phyloP scores from a whole-genome alignment of 2,888 invertebrate genomes.

The Macrosiphum euphorbiae region DNA sequence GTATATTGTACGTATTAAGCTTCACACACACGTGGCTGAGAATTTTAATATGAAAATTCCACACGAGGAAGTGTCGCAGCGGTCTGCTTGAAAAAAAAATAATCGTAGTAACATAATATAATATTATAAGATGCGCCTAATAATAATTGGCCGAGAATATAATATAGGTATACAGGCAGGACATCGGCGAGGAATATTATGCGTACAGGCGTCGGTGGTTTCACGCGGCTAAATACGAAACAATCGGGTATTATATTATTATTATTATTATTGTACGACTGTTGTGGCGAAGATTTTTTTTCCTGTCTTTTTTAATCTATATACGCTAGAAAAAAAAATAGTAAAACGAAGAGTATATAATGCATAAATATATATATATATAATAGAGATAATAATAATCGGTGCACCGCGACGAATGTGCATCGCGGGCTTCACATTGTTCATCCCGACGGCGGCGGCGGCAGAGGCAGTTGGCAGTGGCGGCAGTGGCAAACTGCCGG shows the following conservation, averaged over 20 bases:
- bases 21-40: slow-evolving; percentile 42
- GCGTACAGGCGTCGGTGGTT: slow-evolving; percentile 29
- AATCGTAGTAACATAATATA: no score
- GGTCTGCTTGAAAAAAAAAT: neutral
- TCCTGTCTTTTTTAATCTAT: neutral
- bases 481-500: slow-evolving; percentile 9
- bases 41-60: slow-evolving; percentile 64
- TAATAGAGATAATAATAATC: slow-evolving; percentile 35
- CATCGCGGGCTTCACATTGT: slow-evolving; percentile 43
- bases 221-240: slow-evolving; percentile 58
- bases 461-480: neutral
- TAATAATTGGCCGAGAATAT: slow-evolving; percentile 11
- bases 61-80: slow-evolving; percentile 25
- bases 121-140: neutral
- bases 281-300: slow-evolving; percentile 3
- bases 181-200: neutral
- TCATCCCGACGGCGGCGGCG: slow-evolving; percentile 12
- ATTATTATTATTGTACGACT: neutral
- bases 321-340: neutral
- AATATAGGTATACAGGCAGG: neutral
- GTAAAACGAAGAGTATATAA: neutral
- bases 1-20: neutral
- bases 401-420: slow-evolving; percentile 62
- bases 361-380: neutral
- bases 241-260: slow-evolving; percentile 49